phyloP scores from a whole-genome alignment of 2,888 invertebrate genomes.

The Diadegma fenestrale region DNA sequence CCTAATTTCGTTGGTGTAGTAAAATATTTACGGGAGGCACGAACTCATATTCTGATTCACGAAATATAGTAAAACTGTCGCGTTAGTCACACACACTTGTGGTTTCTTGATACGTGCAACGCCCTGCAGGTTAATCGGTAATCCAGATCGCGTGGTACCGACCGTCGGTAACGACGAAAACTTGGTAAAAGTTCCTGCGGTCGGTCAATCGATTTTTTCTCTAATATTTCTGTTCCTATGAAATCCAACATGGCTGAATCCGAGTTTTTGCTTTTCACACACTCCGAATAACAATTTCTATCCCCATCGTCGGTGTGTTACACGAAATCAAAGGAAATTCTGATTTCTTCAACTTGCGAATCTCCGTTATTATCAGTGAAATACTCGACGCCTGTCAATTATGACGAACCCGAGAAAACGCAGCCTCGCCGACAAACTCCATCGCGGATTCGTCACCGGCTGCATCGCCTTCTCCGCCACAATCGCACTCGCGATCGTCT shows the following conservation, averaged over 20 bases:
- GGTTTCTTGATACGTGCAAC: slow-evolving; percentile 11
- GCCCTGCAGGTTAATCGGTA: neutral
- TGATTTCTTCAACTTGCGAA: no score
- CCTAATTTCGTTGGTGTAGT: slow-evolving; percentile 52
- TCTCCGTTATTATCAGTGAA: neutral
- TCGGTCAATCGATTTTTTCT: neutral
- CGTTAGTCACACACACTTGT: slow-evolving; percentile 52
- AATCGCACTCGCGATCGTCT: slow-evolving; percentile 82
- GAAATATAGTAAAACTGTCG: slow-evolving; percentile 43
- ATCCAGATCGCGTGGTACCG: neutral
- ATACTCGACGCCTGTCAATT: neutral
- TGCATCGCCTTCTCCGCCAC: slow-evolving; percentile 85
- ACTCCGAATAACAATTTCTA: no score
- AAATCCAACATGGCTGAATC: neutral
- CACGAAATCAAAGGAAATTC: neutral
- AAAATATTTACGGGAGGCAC: slow-evolving; percentile 42
- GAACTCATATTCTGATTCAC: slow-evolving; percentile 26
- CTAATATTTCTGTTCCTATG: neutral
- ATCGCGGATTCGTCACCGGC: slow-evolving; percentile 85
- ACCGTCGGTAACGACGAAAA: neutral
- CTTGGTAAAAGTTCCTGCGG: neutral
- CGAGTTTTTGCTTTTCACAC: no score
- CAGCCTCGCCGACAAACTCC: slow-evolving; percentile 85
- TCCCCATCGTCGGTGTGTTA: no score
- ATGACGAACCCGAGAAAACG: slow-evolving; percentile 68